A percentile compares a stretch with the other conserved stretches of the same genome.
phyloP scores from a whole-genome alignment of 2,113 vertebrate species.

The Scomber japonicus region DNA sequence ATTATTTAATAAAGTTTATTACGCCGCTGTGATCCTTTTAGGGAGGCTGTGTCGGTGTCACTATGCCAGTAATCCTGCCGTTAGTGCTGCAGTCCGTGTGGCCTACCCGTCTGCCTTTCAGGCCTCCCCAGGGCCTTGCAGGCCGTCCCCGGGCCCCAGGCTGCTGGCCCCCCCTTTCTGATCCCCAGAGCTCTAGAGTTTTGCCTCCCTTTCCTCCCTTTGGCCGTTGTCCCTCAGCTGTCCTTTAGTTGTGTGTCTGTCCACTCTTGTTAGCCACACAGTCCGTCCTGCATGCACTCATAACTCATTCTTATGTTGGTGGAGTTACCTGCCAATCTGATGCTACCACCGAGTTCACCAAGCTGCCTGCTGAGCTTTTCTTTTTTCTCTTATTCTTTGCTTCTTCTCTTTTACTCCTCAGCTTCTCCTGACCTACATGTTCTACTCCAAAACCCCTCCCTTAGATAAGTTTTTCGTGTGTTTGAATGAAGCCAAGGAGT shows the following conservation, averaged over 20 bases:
- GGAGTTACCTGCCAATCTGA: slow-evolving; percentile 33
- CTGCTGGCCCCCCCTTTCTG: slow-evolving; percentile 71
- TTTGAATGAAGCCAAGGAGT: slow-evolving; percentile 3
- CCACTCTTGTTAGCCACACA: slow-evolving; percentile 40
- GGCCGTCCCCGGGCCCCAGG: slow-evolving; percentile 75
- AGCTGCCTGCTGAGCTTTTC: slow-evolving; percentile 5
- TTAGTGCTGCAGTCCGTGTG: slow-evolving; percentile 92
- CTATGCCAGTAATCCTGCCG: slow-evolving; percentile 95
- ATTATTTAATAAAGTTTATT: slow-evolving; percentile 99
- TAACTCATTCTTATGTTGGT: slow-evolving; percentile 37
- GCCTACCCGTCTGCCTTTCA: slow-evolving; percentile 86
- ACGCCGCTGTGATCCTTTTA: slow-evolving; percentile 99
- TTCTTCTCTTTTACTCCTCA: background rate
- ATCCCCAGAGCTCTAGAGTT: slow-evolving; percentile 75
- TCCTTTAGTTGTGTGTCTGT: slow-evolving; percentile 53
- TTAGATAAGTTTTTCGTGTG: slow-evolving; percentile 17
- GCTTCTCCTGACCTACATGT: slow-evolving; percentile 1
- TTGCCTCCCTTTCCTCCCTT: slow-evolving; percentile 63
- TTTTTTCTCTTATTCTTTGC: slow-evolving; percentile 4
- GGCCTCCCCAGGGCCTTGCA: slow-evolving; percentile 81
- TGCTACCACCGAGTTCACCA: slow-evolving; percentile 14
- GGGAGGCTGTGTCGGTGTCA: slow-evolving; percentile 97
- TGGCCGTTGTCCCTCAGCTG: slow-evolving; percentile 69
- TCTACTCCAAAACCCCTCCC: background rate
- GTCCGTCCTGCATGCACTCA: slow-evolving; percentile 4